Base-by-base conservation (phyloP, 1,140 invertebrate genomes). In the Ooceraea biroi region DNA sequence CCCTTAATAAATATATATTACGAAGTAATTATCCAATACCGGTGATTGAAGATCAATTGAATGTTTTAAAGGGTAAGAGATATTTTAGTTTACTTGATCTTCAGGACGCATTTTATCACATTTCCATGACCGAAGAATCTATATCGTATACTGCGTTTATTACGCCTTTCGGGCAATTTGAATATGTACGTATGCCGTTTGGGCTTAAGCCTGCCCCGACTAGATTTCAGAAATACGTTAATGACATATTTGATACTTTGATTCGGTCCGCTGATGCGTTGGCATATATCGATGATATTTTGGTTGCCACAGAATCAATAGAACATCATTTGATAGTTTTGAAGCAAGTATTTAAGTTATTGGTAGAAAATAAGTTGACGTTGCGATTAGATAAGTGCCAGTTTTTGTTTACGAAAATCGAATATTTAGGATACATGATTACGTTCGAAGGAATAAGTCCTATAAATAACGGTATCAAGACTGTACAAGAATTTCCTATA, bases 11-110 rank as follows among this genome's bases (percentile, higher is more conserved):
- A 14, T 65, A n/a, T n/a, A n/a, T 65, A 0, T 0, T 14, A n/a
- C 61, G 61, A 11, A 22, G 4, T 4, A 57, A 57, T 50, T 68
- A 60, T 46, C 44, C 72, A 10, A 17, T 46, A 14, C 55, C 55
- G 2, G n/a, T 58, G 48, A 74, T 74, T 10, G 41, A 76, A 12
- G 57, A 76, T 11, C 72, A 61, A 11, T 17, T 61, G 3, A 58
- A 41, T 1, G 27, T 36, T n/a, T 17, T 63, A 8, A 19, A 50
- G 7, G 44, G 27, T 7, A 63, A 77, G 36, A 46, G 36, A n/a
- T n/a, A n/a, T n/a, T n/a, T 22, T 77, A 65, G 50, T 19, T 4
- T 52, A 52, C n/a, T 52, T 1, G 50, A 52, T n/a, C 17, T 52
- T 0, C 14, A 52, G 4, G 50, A 52, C 17, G 50, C 14, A 52